Evolutionary conservation across 2,113 vertebrate genomes (phyloP).

Genomic region (Lipophrys pholis): DNA sequence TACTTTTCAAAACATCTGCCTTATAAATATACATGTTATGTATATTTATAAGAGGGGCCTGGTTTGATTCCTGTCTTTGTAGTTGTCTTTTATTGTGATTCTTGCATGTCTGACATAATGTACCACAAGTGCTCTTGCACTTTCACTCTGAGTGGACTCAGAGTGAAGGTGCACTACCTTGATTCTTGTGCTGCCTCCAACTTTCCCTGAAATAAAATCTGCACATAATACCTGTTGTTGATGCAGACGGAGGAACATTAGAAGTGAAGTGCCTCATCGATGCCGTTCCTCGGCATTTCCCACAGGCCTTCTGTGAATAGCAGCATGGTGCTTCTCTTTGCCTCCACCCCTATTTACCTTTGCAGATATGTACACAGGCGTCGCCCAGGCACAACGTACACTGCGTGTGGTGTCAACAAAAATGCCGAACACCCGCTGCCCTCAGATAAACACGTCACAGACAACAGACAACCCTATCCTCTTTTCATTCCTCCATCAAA

Average conservation of each 20-base stretch:
- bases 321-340: background rate
- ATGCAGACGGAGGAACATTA: background rate
- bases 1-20: too few species aligned
- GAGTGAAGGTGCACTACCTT: too few species aligned
- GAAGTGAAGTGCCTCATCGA: background rate
- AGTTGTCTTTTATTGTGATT: too few species aligned
- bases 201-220: background rate
- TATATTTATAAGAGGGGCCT: too few species aligned
- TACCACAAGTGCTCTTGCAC: too few species aligned
- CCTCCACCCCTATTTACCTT: constrained; percentile 64
- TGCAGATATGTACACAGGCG: constrained; percentile 45
- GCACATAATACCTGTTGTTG: background rate
- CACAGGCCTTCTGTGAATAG: background rate
- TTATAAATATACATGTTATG: too few species aligned
- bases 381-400: constrained; percentile 46
- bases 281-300: background rate
- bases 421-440: constrained; percentile 16
- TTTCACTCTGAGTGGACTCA: too few species aligned
- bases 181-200: background rate
- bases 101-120: too few species aligned
- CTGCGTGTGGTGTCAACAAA: constrained; percentile 62
- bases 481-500: constrained; percentile 6
- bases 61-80: too few species aligned
- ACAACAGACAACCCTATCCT: constrained; percentile 19
- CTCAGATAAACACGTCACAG: constrained; percentile 24